phyloP scores from a whole-genome alignment of 2,797 vertebrate species.

The Phrynocephalus vlangalii region DNA sequence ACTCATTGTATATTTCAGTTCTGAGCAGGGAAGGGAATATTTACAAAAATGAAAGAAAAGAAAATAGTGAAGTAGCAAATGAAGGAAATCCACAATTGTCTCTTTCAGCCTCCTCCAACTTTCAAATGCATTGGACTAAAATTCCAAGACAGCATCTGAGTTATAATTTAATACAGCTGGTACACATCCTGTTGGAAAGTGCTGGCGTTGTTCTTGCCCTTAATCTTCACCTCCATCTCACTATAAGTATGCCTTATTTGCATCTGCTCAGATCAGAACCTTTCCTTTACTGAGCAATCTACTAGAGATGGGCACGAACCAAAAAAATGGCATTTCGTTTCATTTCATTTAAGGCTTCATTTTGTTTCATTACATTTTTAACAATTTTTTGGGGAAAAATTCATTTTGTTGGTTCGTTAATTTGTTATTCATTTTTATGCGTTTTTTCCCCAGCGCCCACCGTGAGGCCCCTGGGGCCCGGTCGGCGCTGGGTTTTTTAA shows the following conservation, averaged over 20 bases:
- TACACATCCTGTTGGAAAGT: not conserved
- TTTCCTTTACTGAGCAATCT: too few relatives aligned
- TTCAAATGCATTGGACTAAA: not conserved
- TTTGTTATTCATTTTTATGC: too few relatives aligned
- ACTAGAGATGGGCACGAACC: too few relatives aligned
- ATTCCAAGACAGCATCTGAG: not conserved
- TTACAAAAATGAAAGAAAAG: not conserved
- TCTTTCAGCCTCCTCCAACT: not conserved
- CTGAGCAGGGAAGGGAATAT: not conserved
- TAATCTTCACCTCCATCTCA: conserved; percentile 4
- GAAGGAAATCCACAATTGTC: not conserved
- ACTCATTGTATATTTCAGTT: not conserved
- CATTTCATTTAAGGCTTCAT: too few relatives aligned
- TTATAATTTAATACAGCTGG: too few relatives aligned
- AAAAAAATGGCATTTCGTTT: too few relatives aligned
- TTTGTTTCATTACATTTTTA: too few relatives aligned
- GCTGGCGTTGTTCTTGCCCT: not conserved
- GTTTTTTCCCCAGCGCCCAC: too few relatives aligned
- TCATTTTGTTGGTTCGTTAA: too few relatives aligned
- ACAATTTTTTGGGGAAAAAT: too few relatives aligned
- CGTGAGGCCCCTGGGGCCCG: too few relatives aligned
- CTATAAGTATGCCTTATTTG: not conserved
- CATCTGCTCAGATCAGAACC: not conserved
- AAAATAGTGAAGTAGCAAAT: conserved; percentile 6
- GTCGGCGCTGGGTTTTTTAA: too few relatives aligned